These are phyloP conservation scores for Atopsyche davidsoni DNA, from an alignment of 1,140 invertebrate species.

Conservation along the genomic window DNA sequence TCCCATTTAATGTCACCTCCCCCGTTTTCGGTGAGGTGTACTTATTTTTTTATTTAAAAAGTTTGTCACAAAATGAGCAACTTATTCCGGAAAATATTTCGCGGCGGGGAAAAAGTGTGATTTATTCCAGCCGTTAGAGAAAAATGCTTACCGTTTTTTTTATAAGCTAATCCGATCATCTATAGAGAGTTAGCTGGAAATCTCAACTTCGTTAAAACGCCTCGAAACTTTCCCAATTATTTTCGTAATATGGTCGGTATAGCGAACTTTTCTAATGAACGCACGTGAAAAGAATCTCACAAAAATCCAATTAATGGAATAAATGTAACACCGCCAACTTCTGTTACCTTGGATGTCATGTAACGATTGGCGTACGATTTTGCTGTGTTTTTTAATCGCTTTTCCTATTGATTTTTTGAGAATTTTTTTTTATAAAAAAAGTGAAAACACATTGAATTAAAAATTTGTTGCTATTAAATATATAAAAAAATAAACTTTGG, in stretches of 20 bases:
- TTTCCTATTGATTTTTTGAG: too few species aligned
- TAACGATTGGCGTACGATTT: neutral
- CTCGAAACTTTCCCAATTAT: slow-evolving; percentile 30
- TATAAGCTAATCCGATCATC: slow-evolving; percentile 25
- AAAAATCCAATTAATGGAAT: slow-evolving; percentile 28
- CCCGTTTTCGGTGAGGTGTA: too few species aligned
- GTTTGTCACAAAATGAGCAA: too few species aligned
- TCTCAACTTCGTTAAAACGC: slow-evolving; percentile 29
- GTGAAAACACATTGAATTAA: neutral
- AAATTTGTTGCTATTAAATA: neutral
- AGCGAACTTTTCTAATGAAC: slow-evolving; percentile 29
- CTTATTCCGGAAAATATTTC: too few species aligned
- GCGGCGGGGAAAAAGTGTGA: too few species aligned
- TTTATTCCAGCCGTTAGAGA: too few species aligned
- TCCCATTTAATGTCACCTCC: too few species aligned
- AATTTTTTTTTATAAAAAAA: too few species aligned
- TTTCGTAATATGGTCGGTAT: slow-evolving; percentile 30
- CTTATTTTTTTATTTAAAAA: too few species aligned
- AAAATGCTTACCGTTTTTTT: too few species aligned
- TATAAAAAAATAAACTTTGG: neutral
- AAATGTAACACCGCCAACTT: slow-evolving; percentile 18
- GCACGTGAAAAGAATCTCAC: slow-evolving; percentile 29
- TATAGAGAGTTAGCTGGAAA: slow-evolving; percentile 23
- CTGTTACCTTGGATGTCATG: neutral
- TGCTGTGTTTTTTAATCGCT: neutral